phyloP scores from a whole-genome alignment of 2,797 vertebrate species.

The Rhynchonycteris naso region DNA sequence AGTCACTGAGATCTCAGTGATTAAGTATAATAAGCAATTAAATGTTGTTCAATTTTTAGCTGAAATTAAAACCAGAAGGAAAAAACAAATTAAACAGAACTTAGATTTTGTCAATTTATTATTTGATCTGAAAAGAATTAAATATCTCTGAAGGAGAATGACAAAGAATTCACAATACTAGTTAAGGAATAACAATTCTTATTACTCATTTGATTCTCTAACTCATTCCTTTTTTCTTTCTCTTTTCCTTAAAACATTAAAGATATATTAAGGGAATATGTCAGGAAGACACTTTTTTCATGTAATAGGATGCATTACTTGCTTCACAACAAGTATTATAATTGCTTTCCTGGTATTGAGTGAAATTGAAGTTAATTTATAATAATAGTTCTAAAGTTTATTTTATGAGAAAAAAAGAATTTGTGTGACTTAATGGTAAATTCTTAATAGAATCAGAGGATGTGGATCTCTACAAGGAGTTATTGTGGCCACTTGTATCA shows the following conservation, averaged over 20 bases:
- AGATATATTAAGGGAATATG: neutral
- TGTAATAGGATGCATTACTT: neutral
- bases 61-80: slow-evolving; percentile 39
- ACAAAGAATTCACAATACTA: neutral
- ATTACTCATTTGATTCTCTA: neutral
- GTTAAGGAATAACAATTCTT: neutral
- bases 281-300: neutral
- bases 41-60: neutral
- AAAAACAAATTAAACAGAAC: neutral
- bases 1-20: neutral
- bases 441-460: neutral
- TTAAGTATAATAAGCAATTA: neutral
- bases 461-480: neutral
- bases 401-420: neutral
- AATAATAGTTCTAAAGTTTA: neutral
- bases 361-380: neutral
- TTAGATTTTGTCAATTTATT: slow-evolving; percentile 2
- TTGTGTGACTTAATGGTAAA: neutral
- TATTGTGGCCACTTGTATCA: neutral
- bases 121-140: slow-evolving; percentile 3
- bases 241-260: slow-evolving; percentile 1
- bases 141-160: neutral
- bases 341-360: neutral
- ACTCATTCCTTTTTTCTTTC: neutral
- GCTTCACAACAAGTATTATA: neutral